Base-by-base conservation (phyloP, 2,797 vertebrate species). In the Odontamblyopus lacepedii region DNA sequence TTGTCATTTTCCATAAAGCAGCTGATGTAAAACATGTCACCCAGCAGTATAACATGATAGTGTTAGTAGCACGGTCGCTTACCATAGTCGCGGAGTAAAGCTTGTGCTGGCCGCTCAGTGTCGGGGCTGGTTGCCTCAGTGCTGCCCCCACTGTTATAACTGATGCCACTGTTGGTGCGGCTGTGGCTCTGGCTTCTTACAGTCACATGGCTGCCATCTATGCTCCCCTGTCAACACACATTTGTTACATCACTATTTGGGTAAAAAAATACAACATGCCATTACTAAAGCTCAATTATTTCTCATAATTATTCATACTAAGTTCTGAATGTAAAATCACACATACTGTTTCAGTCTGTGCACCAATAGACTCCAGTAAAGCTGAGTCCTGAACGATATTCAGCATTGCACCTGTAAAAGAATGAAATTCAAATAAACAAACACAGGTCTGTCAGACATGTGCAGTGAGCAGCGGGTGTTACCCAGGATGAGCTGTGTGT, bases 351-450 rank as follows among this genome's bases (percentile, higher is more conserved):
- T 98, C 97, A 70, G 96, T 96, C 84, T 98, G 97, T 81, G 95
- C 94, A 70, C 96, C 96, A 77, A 96, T 97, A 75, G 96, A 95
- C 93, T 98, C 97, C 71, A 98, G 86, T 80, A 98, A 93, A 6
- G 97, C 97, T 6, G 96, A 98, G 89, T 98, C 97, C 87, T 98
- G 97, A 84, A 98, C 97, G 78, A 98, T 98, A 88, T 98, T 98
- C 82, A 98, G 89, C 97, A 98, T 98, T 67, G 96, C 96, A 87
- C 96, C 97, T 98, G 44, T 19, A 48, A 62, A 3, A 69, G 9
- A 0, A 65, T 15, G 44, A 57, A 11, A 51, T 32, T 18, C 11
- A 53, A 18, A 57, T 35, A 44, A 13, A 15, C 44, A 48, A 26
- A 5, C 63, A 3, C 69, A 63, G 30, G 6, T 30, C 4, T 6